These are phyloP conservation scores for Mesocricetus auratus DNA, from an alignment of 2,113 vertebrate species.

Conservation along the genomic window DNA sequence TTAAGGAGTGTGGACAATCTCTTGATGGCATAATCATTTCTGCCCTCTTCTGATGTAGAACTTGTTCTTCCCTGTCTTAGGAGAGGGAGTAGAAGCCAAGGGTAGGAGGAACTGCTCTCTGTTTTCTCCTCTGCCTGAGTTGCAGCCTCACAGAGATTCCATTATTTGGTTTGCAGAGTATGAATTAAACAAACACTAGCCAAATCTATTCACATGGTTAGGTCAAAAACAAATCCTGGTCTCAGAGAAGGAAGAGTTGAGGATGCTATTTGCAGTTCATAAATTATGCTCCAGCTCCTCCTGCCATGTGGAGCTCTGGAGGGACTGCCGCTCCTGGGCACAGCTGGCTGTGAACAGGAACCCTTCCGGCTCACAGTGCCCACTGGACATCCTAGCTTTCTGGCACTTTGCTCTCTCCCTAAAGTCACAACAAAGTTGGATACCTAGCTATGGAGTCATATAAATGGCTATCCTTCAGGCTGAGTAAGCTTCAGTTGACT, in stretches of 20 bases:
- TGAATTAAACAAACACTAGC: slow-evolving; percentile 75
- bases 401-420: slow-evolving; percentile 67
- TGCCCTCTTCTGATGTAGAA: neutral
- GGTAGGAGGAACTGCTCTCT: neutral
- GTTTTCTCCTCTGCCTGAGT: neutral
- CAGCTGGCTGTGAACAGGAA: slow-evolving; percentile 34
- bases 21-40: neutral
- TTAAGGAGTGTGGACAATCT: slow-evolving; percentile 16
- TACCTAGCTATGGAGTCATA: slow-evolving; percentile 59
- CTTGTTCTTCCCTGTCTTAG: neutral
- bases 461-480: slow-evolving; percentile 68
- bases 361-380: neutral
- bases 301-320: neutral
- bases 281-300: slow-evolving; percentile 63
- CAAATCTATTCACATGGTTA: slow-evolving; percentile 55
- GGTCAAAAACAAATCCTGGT: slow-evolving; percentile 55
- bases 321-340: slow-evolving; percentile 26
- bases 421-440: slow-evolving; percentile 52
- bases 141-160: slow-evolving; percentile 32
- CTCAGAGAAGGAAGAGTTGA: slow-evolving; percentile 49
- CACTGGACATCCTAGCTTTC: slow-evolving; percentile 67
- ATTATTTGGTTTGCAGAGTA: slow-evolving; percentile 64
- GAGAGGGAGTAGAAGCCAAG: neutral
- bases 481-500: slow-evolving; percentile 41
- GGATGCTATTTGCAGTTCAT: slow-evolving; percentile 60